phyloP scores from a whole-genome alignment of 2,888 invertebrate species.

The Drosophila recens region DNA sequence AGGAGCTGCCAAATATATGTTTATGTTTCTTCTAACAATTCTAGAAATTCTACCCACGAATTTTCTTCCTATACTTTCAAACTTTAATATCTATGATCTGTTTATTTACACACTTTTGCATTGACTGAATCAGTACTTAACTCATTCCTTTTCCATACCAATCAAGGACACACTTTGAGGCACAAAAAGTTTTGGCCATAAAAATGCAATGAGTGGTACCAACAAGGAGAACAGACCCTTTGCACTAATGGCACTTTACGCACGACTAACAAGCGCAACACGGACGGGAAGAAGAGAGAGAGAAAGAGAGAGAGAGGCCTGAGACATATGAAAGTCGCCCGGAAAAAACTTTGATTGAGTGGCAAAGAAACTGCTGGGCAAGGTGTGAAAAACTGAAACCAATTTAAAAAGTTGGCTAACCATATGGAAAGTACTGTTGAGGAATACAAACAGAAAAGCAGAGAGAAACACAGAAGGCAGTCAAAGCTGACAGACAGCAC shows the following conservation, averaged over 20 bases:
- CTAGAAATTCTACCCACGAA: not conserved
- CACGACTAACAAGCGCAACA: slow-evolving; percentile 70
- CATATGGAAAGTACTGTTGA: slow-evolving; percentile 65
- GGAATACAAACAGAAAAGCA: slow-evolving; percentile 34
- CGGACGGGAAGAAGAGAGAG: slow-evolving; percentile 1
- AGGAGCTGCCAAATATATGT: no score
- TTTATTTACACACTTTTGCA: not conserved
- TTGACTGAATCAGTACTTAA: slow-evolving; percentile 41
- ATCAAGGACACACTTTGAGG: slow-evolving; percentile 44
- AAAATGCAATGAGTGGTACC: slow-evolving; percentile 78
- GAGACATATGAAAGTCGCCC: slow-evolving; percentile 41
- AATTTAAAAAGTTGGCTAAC: slow-evolving; percentile 75
- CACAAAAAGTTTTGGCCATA: slow-evolving; percentile 65
- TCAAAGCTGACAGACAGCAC: slow-evolving; percentile 50
- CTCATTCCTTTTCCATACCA: slow-evolving; percentile 42
- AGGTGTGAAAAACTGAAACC: slow-evolving; percentile 78
- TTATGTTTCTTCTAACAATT: no score
- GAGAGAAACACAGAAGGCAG: slow-evolving; percentile 29
- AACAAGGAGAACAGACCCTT: slow-evolving; percentile 55
- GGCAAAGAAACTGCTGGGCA: slow-evolving; percentile 57
- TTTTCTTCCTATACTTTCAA: not conserved
- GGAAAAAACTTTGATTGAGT: slow-evolving; percentile 71
- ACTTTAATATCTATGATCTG: not conserved
- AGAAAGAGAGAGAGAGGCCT: not conserved
- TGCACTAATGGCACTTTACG: slow-evolving; percentile 75